Evolutionary conservation across 2,888 invertebrate species (phyloP), one percentile per base, ranked within the genome.

Genomic region (Lissocephala sabroskyi): DNA sequence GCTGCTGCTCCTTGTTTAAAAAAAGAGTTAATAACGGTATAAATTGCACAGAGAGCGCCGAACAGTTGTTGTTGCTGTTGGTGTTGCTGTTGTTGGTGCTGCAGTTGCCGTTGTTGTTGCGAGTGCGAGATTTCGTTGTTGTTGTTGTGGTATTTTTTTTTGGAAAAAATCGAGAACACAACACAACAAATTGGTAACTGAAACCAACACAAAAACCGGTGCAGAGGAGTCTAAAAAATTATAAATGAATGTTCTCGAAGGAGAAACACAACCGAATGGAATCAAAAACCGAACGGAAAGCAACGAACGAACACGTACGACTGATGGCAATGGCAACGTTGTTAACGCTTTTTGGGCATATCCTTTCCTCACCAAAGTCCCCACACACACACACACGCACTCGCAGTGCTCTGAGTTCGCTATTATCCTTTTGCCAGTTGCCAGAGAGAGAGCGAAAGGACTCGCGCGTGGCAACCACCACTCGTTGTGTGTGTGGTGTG

Each of bases 281-380:
- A 81, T 79, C 81, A 77, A 74, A n/a, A 77, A 80, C 82, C 81
- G 82, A 80, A 81, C 80, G 81, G n/a, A 81, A 81, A 81, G 82
- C 81, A 82, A 81, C 80, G 82, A 81, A 82, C 80, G 82, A 82
- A 82, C 81, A 76, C 81, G 81, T 75, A 80, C 82, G 79, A 80
- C 73, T 80, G 67, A 75, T 56, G 57, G 60, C 59, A 63, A 65
- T 19, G 14, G 33, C 14, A 58, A 44, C 47, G 41, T 41, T 11
- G 41, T 32, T 41, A 42, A 45, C 28, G 28, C 30, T 50, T 36
- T 42, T 44, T 50, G 59, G 23, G 44, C 36, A 35, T 62, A 74
- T 61, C 65, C 65, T 58, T 58, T 51, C 53, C 45, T 45, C 30
- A 33, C 36, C 17, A 23, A 39, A 48, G 47, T 47, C 36, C 47